phyloP scores from a whole-genome alignment of 2,797 vertebrate species.

The Clamator glandarius region DNA sequence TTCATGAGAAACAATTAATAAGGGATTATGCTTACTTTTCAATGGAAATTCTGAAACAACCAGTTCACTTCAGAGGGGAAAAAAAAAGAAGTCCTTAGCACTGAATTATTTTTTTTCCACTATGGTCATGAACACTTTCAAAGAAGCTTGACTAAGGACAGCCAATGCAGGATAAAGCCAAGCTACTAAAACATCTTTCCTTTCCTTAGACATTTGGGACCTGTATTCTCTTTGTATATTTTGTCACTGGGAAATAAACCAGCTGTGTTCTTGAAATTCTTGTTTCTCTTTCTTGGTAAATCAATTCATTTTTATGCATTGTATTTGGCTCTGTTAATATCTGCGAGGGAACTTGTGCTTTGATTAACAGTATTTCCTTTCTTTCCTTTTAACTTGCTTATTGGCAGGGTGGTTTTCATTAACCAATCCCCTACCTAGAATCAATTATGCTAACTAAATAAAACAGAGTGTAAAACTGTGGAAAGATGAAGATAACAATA shows the following conservation, averaged over 20 bases:
- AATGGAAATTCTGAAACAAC: conserved; percentile 48
- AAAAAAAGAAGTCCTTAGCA: neutral
- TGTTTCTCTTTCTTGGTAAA: conserved; percentile 34
- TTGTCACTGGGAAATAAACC: conserved; percentile 54
- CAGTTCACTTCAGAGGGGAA: neutral
- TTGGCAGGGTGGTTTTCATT: neutral
- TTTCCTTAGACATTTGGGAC: conserved; percentile 15
- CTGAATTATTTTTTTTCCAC: neutral
- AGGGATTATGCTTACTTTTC: conserved; percentile 23
- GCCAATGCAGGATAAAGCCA: conserved; percentile 8
- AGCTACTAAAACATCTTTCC: conserved; percentile 53
- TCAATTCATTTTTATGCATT: neutral
- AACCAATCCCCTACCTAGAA: neutral
- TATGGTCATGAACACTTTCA: conserved; percentile 36
- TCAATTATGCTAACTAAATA: neutral
- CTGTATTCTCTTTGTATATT: conserved; percentile 52
- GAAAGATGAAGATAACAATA: neutral
- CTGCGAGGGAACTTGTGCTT: neutral
- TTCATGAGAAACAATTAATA: conserved; percentile 61
- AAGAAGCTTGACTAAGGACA: conserved; percentile 37
- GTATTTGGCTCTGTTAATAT: neutral
- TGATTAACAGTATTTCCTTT: conserved; percentile 11
- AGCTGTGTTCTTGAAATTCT: conserved; percentile 39
- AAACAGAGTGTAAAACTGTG: neutral
- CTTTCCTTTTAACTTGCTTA: neutral